Evolutionary conservation across 2,888 invertebrate species (phyloP).

Genomic region (Chymomyza caudatula): DNA sequence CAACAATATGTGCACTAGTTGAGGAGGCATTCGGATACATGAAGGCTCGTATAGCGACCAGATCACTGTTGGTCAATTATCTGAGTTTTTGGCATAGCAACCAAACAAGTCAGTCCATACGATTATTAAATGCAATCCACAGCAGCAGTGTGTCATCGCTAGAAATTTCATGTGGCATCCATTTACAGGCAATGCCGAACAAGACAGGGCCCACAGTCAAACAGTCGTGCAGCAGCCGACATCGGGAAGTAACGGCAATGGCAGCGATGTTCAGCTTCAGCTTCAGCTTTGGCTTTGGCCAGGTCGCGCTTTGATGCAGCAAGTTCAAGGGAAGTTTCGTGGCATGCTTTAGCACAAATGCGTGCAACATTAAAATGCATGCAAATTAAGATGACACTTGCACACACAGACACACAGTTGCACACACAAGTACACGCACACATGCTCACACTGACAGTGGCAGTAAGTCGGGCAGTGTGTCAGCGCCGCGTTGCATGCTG

Average conservation of each 20-base stretch:
- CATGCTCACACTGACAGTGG: slow-evolving; percentile 1
- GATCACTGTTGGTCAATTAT: too few species aligned
- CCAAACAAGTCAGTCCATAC: too few species aligned
- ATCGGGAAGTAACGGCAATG: background rate
- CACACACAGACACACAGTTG: background rate
- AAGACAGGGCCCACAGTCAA: background rate
- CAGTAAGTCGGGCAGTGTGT: slow-evolving; percentile 47
- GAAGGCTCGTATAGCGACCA: too few species aligned
- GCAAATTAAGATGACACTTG: slow-evolving; percentile 54
- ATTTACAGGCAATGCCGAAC: background rate
- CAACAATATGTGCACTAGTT: too few species aligned
- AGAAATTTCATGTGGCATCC: background rate
- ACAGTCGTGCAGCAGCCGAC: background rate
- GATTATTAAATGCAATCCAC: background rate
- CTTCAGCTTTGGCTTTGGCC: background rate
- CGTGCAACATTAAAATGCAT: slow-evolving; percentile 34
- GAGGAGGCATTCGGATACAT: too few species aligned
- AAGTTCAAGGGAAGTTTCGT: slow-evolving; percentile 52
- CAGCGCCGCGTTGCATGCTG: slow-evolving; percentile 29
- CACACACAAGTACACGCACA: background rate
- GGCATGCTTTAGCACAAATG: slow-evolving; percentile 24
- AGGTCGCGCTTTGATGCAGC: slow-evolving; percentile 20
- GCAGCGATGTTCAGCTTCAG: background rate
- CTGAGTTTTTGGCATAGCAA: too few species aligned
- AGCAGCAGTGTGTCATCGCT: background rate